Base-by-base conservation (phyloP, 1,140 invertebrate species). In the Drosophila eugracilis region DNA sequence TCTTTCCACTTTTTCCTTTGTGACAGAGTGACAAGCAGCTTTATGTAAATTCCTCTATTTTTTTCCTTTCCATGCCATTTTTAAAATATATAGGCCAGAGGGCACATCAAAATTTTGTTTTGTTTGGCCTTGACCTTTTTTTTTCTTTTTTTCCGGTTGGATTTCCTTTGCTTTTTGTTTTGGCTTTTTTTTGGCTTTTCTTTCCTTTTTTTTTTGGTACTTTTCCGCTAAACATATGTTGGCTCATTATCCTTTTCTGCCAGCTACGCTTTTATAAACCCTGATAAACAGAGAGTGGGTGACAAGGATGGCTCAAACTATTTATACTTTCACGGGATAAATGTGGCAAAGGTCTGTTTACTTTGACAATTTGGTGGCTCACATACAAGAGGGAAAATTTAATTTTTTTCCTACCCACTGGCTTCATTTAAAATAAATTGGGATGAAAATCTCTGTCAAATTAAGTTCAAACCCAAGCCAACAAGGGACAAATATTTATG, bases 1-100 rank as follows among this genome's bases (percentile, higher is more conserved):
- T 9, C 24, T 19, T 17, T 19, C 19, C 37, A 41, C 30, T 24
- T 44, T 19, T 50, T 21, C 14, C 24, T 14, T 30, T 34, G 44
- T 37, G 19, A 39, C 15, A 63, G 76, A 58, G 54, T 66, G 77
- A 86, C 66, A 74, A 66, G 41, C 55, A 58, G 74, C 73, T 88
- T 81, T 70, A 37, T 54, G 49, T 65, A 30, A 42, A 55, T 54
- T 75, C 26, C 19, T 22, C 21, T 37, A 34, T 47, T 45, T 19
- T 48, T 28, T 63, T 59, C 32, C 45, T 32, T 21, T n/a, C n/a
- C 26, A 14, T 73, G 39, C 77, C 60, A 70, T 65, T 78, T 84
- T 84, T 84, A 71, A n/a, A 83, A 85, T 85, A 63, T 85, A 60
- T 75, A 53, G 75, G 80, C 60, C 14, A n/a, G 30, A 62, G 65